Percentiles rank a stretch among this genome's conserved stretches.
phyloP scores from a whole-genome alignment of 1,140 invertebrate genomes.

The Formica selysi region DNA sequence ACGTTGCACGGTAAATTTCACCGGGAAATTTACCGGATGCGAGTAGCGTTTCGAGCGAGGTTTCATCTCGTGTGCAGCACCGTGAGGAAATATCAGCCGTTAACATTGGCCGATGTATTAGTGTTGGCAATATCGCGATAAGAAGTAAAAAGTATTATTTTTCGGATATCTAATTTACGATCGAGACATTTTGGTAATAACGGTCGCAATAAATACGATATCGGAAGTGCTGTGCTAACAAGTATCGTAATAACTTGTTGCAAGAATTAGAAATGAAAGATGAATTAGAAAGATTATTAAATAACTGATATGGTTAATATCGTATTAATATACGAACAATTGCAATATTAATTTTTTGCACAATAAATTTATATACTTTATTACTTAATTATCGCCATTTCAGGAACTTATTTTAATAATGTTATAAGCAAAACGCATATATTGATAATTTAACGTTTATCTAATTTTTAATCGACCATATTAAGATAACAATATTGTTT shows the following conservation, averaged over 20 bases:
- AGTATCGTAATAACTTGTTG: background rate
- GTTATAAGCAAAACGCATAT: background rate
- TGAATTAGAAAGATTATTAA: background rate
- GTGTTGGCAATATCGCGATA: constrained; percentile 47
- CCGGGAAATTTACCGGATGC: constrained; percentile 53
- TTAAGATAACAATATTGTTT: background rate
- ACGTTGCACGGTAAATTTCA: constrained; percentile 55
- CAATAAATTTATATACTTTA: background rate
- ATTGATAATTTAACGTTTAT: background rate
- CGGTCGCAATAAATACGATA: constrained; percentile 30
- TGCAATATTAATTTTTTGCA: background rate
- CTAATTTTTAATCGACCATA: background rate
- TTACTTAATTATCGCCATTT: background rate
- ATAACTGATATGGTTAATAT: background rate
- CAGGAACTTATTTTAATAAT: background rate
- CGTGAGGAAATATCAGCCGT: constrained; percentile 46
- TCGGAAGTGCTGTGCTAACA: background rate
- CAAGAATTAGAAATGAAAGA: background rate
- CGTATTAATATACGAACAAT: background rate
- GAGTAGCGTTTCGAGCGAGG: background rate
- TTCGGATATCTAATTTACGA: constrained; percentile 48
- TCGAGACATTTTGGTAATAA: constrained; percentile 29
- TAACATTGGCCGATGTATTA: constrained; percentile 41
- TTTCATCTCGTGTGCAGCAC: constrained; percentile 35
- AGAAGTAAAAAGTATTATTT: constrained; percentile 52